phyloP scores from a whole-genome alignment of 2,888 invertebrate genomes.

The Megastigmus dorsalis region DNA sequence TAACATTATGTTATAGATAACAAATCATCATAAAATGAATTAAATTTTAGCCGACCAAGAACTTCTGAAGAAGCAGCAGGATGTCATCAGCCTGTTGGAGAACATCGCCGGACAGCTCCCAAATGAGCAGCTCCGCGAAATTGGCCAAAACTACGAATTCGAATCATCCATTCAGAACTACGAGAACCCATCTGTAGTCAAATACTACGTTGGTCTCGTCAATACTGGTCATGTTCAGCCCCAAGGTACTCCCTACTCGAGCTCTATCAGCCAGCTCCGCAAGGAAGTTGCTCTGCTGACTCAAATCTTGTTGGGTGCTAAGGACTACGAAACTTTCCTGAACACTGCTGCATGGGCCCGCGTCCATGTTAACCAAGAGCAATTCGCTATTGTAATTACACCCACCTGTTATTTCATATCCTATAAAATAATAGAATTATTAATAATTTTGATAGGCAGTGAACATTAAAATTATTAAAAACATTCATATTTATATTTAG shows the following conservation, averaged over 20 bases:
- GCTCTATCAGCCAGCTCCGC: slow-evolving; percentile 78
- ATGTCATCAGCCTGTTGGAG: slow-evolving; percentile 78
- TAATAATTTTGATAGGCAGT: neutral
- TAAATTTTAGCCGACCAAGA: slow-evolving; percentile 76
- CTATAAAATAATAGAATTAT: neutral
- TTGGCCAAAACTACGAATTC: slow-evolving; percentile 78
- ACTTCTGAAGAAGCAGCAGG: slow-evolving; percentile 77
- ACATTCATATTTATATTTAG: slow-evolving; percentile 70
- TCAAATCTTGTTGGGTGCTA: slow-evolving; percentile 82
- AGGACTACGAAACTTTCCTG: slow-evolving; percentile 83
- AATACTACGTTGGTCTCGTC: slow-evolving; percentile 77
- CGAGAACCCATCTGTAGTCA: slow-evolving; percentile 74
- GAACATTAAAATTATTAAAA: neutral
- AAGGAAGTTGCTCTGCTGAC: slow-evolving; percentile 81
- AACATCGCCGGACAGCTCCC: slow-evolving; percentile 80
- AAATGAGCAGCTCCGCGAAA: slow-evolving; percentile 76
- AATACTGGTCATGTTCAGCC: slow-evolving; percentile 78
- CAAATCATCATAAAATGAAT: too few species aligned
- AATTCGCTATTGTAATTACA: slow-evolving; percentile 76
- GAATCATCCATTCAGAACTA: slow-evolving; percentile 79
- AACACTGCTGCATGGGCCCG: slow-evolving; percentile 83
- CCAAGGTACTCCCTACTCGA: slow-evolving; percentile 79
- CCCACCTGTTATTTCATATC: neutral
- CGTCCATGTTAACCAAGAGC: slow-evolving; percentile 81
- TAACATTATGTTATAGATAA: too few species aligned